Percentiles rank a stretch among this genome's conserved stretches.
phyloP scores from a whole-genome alignment of 2,797 vertebrate genomes.

The Syndactyla subalaris region DNA sequence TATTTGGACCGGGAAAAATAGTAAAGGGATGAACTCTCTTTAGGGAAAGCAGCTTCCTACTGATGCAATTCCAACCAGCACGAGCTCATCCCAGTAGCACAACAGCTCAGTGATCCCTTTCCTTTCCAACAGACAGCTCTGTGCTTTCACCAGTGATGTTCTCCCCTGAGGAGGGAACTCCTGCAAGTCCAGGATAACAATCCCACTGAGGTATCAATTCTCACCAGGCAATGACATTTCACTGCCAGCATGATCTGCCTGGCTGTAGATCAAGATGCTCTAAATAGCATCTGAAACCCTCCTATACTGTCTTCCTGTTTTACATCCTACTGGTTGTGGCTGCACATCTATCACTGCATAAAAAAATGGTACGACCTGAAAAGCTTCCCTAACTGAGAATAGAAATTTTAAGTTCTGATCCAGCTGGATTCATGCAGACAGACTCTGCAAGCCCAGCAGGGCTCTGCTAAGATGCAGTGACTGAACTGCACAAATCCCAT shows the following conservation, averaged over 20 bases:
- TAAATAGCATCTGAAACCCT: constrained; percentile 47
- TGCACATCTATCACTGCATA: not conserved
- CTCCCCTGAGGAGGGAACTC: constrained; percentile 16
- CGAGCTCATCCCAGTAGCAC: not conserved
- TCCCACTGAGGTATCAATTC: not conserved
- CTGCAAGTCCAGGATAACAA: constrained; percentile 20
- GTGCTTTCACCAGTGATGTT: not conserved
- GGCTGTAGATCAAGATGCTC: constrained; percentile 24
- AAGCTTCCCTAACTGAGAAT: not conserved
- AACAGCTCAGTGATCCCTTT: not conserved
- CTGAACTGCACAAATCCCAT: not conserved
- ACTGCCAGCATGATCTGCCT: constrained; percentile 30
- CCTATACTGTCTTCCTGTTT: not conserved
- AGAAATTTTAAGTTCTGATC: not conserved
- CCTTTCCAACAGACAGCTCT: not conserved
- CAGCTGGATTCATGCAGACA: not conserved
- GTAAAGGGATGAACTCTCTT: not conserved
- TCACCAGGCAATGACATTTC: constrained; percentile 55
- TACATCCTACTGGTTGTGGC: not conserved
- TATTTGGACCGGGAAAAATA: not conserved
- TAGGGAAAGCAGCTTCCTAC: not conserved
- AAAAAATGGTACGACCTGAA: not conserved
- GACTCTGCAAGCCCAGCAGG: not conserved
- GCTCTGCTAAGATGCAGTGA: not conserved
- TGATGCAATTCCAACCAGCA: not conserved